These are phyloP conservation scores for Halcyon badia DNA, from an alignment of 2,797 vertebrate genomes.

Conservation along the genomic window DNA sequence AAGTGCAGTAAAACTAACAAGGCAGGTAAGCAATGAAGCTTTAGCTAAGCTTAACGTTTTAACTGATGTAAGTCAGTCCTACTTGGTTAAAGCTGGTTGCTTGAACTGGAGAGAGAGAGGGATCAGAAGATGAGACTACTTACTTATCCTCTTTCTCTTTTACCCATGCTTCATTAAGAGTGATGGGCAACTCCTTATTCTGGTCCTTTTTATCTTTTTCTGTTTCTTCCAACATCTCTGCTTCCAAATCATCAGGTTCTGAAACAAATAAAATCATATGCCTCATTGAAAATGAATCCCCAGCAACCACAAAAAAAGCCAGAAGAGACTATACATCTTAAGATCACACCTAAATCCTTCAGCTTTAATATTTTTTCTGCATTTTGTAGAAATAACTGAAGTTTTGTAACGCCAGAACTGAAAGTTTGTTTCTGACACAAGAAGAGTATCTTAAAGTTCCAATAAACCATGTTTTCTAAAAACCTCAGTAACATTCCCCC, in stretches of 20 bases:
- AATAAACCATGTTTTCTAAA: background rate
- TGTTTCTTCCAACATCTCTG: slow-evolving; percentile 84
- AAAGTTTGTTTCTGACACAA: background rate
- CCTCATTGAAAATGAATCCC: background rate
- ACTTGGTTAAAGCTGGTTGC: background rate
- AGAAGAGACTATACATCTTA: background rate
- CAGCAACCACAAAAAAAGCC: background rate
- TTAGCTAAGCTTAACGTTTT: background rate
- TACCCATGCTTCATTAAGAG: slow-evolving; percentile 86
- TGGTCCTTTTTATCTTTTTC: slow-evolving; percentile 39
- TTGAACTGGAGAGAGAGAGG: background rate
- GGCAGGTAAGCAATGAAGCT: background rate
- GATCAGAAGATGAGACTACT: background rate
- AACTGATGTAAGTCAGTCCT: background rate
- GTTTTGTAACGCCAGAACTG: background rate
- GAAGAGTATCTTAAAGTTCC: background rate
- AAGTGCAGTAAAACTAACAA: background rate
- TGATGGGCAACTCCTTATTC: slow-evolving; percentile 56
- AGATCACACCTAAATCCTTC: background rate
- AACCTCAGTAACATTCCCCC: background rate
- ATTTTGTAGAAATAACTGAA: background rate
- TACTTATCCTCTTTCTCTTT: slow-evolving; percentile 78
- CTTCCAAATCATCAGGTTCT: slow-evolving; percentile 90
- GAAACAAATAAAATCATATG: slow-evolving; percentile 22
- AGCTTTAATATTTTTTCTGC: background rate